A percentile compares a stretch with the other conserved stretches of the same genome.
Evolutionary conservation across 2,888 invertebrate species (phyloP).

Genomic region (Drosophila melanosoma): DNA sequence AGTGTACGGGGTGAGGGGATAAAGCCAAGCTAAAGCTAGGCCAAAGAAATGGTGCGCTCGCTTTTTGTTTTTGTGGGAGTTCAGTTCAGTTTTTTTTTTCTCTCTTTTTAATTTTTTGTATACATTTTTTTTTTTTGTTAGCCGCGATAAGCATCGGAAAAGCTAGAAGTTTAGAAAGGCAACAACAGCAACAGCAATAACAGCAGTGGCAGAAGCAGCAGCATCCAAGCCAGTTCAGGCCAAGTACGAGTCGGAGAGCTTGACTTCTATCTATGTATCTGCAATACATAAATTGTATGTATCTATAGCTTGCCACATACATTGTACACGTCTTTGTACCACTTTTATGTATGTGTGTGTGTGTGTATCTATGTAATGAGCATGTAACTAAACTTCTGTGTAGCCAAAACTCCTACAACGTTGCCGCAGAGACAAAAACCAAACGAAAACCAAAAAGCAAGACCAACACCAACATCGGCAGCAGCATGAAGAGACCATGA

Average conservation of each 20-base stretch:
- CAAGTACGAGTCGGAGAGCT: constrained; percentile 38
- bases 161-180: constrained; percentile 78
- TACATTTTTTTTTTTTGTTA: constrained; percentile 18
- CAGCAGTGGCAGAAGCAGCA: constrained; percentile 52
- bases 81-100: constrained; percentile 48
- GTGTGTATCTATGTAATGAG: constrained; percentile 72
- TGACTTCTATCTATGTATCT: constrained; percentile 71
- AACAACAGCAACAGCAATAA: constrained; percentile 45
- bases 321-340: constrained; percentile 40
- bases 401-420: constrained; percentile 78
- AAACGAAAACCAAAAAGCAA: constrained; percentile 33
- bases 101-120: constrained; percentile 25
- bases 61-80: constrained; percentile 65
- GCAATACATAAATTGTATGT: constrained; percentile 79
- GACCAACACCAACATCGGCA: constrained; percentile 13
- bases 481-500: constrained; percentile 19
- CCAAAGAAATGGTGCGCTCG: constrained; percentile 65
- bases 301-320: constrained; percentile 64
- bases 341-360: not conserved
- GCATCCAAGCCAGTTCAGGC: constrained; percentile 36
- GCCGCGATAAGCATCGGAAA: constrained; percentile 75
- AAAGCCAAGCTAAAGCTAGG: constrained; percentile 40
- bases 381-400: constrained; percentile 79
- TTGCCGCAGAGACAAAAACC: constrained; percentile 55
- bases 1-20: constrained; percentile 7